Evolutionary conservation across 2,888 invertebrate genomes (phyloP), one percentile per base, ranked within the genome.

Genomic region (Scaptomyza caliginosa): DNA sequence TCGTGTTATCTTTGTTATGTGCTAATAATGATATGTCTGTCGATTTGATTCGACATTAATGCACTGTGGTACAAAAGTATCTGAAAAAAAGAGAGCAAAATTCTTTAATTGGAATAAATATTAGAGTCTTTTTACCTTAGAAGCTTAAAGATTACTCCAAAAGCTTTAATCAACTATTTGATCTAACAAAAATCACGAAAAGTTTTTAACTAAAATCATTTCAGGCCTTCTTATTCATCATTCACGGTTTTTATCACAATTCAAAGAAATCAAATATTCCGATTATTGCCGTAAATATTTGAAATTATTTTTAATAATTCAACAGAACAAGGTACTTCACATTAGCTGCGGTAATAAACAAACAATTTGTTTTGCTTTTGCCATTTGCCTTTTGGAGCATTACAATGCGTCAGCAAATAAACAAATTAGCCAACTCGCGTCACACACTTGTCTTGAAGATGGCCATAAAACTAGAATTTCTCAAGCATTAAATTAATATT

Each of bases 1-100:
- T 34, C 16, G 26, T 66, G 77, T 85, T 83, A 83, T 83, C 84
- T 84, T 51, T 59, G 17, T 34, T 50, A 57, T 77, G 64, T 67
- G 74, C 84, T 86, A 83, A 86, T 86, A 84, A 84, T 86, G 82
- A 34, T 16, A 80, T 72, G 74, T 40, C 32, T 42, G 50, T 45
- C 38, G 17, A 45, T 38, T 42, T 19, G 49, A 39, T 52, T 7
- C 3, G 30, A 32, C 57, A 48, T 51, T 55, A 58, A 67, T 67
- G 56, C 51, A 58, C 39, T 43, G 13, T 24, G 19, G 28, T 36
- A 34, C 11, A 42, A 74, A 64, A 62, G 21, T 55, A 55, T 26
- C 19, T 4, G 51, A 34, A 54, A 34, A 54, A 36, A 5, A 11
- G 19, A 11, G 2, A 17, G 4, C 11, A 38, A 38, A 10, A 17